phyloP scores from a whole-genome alignment of 2,888 invertebrate genomes.

The Amiota mariae region DNA sequence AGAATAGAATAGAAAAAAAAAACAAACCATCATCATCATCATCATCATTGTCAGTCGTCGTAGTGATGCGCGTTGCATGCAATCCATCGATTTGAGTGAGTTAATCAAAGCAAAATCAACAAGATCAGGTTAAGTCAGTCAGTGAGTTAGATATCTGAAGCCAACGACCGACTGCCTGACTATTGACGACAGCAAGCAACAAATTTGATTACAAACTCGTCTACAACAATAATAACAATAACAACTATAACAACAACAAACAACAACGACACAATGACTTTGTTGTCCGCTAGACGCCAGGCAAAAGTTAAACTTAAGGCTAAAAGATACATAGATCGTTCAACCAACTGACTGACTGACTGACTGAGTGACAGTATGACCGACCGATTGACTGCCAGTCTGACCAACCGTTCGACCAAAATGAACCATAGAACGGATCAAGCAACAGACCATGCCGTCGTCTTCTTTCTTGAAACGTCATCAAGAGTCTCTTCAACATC shows the following conservation, averaged over 20 bases:
- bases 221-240: neutral
- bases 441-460: too few species aligned
- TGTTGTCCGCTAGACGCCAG: neutral
- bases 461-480: constrained; percentile 23
- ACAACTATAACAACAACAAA: constrained; percentile 7
- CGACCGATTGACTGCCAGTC: too few species aligned
- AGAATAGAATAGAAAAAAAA: too few species aligned
- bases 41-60: neutral
- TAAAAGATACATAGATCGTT: neutral
- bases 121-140: constrained; percentile 4
- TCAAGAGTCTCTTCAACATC: constrained; percentile 27
- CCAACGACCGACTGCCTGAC: neutral
- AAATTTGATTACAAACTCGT: constrained; percentile 15
- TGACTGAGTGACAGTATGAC: too few species aligned
- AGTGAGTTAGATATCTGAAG: neutral
- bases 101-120: constrained; percentile 5
- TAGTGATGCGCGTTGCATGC: neutral
- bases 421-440: too few species aligned
- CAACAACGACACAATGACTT: neutral
- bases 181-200: neutral
- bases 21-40: too few species aligned
- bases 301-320: neutral
- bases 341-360: too few species aligned
- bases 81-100: constrained; percentile 4
- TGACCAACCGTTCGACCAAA: too few species aligned